Evolutionary conservation across 1,140 invertebrate genomes (phyloP).

Genomic region (Drusus annulatus): DNA sequence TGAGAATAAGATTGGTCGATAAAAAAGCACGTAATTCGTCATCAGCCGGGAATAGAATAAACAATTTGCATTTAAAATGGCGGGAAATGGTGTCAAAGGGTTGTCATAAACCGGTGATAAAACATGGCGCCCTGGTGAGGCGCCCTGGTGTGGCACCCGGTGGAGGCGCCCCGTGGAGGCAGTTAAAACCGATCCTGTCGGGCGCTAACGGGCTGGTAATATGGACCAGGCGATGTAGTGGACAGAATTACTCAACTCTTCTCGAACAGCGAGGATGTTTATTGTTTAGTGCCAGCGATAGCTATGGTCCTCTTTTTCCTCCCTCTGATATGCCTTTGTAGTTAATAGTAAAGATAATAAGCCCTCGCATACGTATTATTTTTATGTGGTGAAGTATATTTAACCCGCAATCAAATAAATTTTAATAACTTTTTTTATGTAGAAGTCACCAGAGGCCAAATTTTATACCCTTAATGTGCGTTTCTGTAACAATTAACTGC

Average conservation of each 20-base stretch:
- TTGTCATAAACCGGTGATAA: constrained; percentile 39
- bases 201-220: constrained; percentile 32
- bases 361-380: too few species aligned
- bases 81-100: constrained; percentile 38
- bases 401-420: too few species aligned
- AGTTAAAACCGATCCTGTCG: constrained; percentile 23
- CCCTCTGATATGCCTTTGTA: too few species aligned
- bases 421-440: too few species aligned
- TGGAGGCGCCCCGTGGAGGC: not conserved
- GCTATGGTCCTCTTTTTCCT: too few species aligned
- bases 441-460: too few species aligned
- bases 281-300: too few species aligned
- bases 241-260: constrained; percentile 21
- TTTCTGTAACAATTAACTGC: too few species aligned
- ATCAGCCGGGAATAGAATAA: constrained; percentile 38
- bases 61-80: constrained; percentile 38
- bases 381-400: too few species aligned
- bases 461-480: too few species aligned
- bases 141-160: too few species aligned
- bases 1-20: constrained; percentile 3
- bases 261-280: not conserved
- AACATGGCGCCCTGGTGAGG: constrained; percentile 14
- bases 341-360: too few species aligned
- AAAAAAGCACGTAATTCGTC: constrained; percentile 26
- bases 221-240: constrained; percentile 1